Evolutionary conservation across 92 coral and sea anemone genomes (phyloP).

Genomic region (Umimayanthus kanabou): DNA sequence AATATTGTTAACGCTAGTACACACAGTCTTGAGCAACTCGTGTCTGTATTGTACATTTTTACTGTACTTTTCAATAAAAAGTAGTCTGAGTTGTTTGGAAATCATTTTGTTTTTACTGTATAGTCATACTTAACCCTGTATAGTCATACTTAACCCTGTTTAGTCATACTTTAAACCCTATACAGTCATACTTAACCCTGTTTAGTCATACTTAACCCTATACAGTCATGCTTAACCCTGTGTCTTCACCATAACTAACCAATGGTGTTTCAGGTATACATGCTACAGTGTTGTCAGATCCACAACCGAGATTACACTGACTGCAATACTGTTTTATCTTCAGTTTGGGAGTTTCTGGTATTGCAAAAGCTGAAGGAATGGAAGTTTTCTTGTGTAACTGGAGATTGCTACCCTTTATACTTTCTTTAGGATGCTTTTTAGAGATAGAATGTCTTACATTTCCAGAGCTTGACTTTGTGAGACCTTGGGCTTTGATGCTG

Average conservation of each 20-base stretch:
- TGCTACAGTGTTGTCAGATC: neutral
- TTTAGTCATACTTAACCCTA: too few relatives aligned
- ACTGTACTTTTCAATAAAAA: constrained; percentile 4
- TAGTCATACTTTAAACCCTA: too few relatives aligned
- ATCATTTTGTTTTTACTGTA: too few relatives aligned
- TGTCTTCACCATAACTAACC: neutral
- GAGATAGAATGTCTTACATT: neutral
- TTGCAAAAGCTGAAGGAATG: constrained; percentile 1
- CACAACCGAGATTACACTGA: neutral
- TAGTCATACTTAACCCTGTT: too few relatives aligned
- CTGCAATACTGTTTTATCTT: constrained; percentile 22
- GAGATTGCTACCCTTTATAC: neutral
- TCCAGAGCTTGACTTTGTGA: neutral
- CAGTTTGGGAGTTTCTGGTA: constrained; percentile 32
- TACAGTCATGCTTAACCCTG: neutral
- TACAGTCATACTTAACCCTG: too few relatives aligned
- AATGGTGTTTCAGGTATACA: constrained; percentile 32
- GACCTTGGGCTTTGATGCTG: neutral
- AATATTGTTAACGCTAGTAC: neutral
- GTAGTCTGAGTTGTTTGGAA: too few relatives aligned
- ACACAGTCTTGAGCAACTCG: neutral
- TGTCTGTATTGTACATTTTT: neutral
- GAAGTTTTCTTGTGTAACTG: neutral
- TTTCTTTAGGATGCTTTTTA: neutral
- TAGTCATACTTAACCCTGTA: too few relatives aligned